Conservation (phyloP, 1,140 invertebrate genomes). For the Drosophila lacertosa region DNA sequence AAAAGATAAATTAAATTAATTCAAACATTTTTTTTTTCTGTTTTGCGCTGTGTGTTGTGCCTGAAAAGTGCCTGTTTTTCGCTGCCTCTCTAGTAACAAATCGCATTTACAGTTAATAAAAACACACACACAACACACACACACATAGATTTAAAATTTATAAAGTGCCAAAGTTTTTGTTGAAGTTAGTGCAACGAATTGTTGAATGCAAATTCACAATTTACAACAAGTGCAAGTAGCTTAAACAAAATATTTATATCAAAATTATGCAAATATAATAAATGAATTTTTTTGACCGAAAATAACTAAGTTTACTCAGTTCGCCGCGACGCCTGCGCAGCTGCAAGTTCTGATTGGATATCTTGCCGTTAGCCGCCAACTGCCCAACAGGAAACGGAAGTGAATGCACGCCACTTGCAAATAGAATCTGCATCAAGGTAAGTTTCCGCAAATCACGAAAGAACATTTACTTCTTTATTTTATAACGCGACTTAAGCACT, state of each 20-base stretch:
- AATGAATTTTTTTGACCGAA: neutral
- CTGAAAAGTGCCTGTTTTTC: conserved; percentile 30
- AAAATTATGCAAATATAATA: neutral
- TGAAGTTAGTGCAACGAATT: conserved; percentile 8
- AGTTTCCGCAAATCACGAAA: conserved; percentile 1
- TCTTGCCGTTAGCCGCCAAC: conserved; percentile 32
- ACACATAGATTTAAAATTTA: conserved; percentile 26
- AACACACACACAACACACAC: conserved; percentile 4
- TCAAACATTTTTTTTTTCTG: neutral
- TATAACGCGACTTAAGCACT: conserved; percentile 9
- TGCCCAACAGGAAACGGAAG: conserved; percentile 60
- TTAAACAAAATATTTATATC: neutral
- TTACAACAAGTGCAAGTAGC: conserved; percentile 13
- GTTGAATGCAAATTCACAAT: conserved; percentile 22
- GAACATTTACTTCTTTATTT: neutral
- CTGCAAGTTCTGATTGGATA: conserved; percentile 73
- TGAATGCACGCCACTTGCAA: conserved; percentile 59
- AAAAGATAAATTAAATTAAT: neutral
- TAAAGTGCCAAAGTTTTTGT: conserved; percentile 37
- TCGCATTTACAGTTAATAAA: conserved; percentile 32
- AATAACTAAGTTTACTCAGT: conserved; percentile 6
- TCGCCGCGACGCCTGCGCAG: conserved; percentile 72
- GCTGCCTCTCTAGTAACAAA: conserved; percentile 20
- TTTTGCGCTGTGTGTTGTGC: conserved; percentile 28
- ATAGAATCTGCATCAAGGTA: conserved; percentile 12